A percentile compares a stretch with the other conserved stretches of the same genome.
Evolutionary conservation across 2,797 vertebrate species (phyloP).

Genomic region (Coilia nasus): DNA sequence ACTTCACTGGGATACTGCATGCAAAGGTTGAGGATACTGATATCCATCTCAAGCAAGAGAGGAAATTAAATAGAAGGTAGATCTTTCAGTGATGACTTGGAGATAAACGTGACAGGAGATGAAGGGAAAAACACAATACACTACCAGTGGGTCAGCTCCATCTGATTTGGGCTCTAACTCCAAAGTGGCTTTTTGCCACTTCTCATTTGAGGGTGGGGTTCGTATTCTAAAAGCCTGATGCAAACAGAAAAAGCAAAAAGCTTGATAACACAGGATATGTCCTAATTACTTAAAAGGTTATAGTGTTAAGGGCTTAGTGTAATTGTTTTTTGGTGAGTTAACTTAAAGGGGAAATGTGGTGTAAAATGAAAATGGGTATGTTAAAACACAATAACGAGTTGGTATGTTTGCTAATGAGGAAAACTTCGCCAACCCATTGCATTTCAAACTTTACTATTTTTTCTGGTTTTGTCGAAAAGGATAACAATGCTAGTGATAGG

Average conservation of each 20-base stretch:
- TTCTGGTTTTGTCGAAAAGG: too few species aligned
- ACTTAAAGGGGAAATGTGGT: too few species aligned
- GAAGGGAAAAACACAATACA: slow-evolving; percentile 27
- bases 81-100: not conserved
- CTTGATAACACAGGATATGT: not conserved
- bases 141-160: slow-evolving; percentile 83
- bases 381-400: too few species aligned
- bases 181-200: slow-evolving; percentile 74
- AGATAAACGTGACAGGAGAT: not conserved
- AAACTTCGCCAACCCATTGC: too few species aligned
- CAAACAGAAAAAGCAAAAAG: not conserved
- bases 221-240: slow-evolving; percentile 84
- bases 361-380: too few species aligned
- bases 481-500: too few species aligned
- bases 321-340: too few species aligned
- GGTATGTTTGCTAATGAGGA: too few species aligned
- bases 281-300: not conserved
- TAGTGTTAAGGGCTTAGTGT: not conserved
- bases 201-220: slow-evolving; percentile 79
- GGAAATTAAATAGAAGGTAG: not conserved
- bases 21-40: not conserved
- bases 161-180: slow-evolving; percentile 87
- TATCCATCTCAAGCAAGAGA: not conserved
- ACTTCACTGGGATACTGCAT: not conserved
- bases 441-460: too few species aligned